phyloP scores from a whole-genome alignment of 2,113 vertebrate genomes.

The Cololabis saira region DNA sequence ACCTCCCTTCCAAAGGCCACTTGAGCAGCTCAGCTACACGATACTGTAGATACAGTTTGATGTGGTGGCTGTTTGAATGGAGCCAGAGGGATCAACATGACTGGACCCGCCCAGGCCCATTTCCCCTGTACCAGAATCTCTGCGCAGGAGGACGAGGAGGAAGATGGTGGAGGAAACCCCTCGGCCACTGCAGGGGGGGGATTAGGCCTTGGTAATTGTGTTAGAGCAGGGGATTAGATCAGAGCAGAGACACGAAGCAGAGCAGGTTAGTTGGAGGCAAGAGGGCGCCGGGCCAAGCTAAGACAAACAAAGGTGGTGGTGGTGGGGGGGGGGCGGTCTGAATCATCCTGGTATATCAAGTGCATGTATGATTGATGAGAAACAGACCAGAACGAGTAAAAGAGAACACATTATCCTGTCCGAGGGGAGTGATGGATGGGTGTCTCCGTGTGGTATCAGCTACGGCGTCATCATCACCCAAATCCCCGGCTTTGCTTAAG shows the following conservation, averaged over 20 bases:
- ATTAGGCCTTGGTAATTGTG: slow-evolving; percentile 70
- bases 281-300: no score
- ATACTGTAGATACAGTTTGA: background rate
- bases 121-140: slow-evolving; percentile 20
- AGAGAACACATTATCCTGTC: background rate
- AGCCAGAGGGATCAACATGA: slow-evolving; percentile 15
- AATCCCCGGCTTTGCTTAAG: no score
- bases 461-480: background rate
- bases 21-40: background rate
- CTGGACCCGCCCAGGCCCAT: background rate
- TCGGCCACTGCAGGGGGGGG: slow-evolving; percentile 32
- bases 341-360: slow-evolving; percentile 4
- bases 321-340: background rate
- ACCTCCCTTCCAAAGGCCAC: slow-evolving; percentile 10
- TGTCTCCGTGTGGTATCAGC: background rate
- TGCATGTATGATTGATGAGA: background rate
- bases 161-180: slow-evolving; percentile 45
- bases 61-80: background rate
- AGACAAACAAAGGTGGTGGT: background rate
- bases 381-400: background rate
- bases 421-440: background rate
- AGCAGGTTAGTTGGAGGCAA: slow-evolving; percentile 20
- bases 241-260: slow-evolving; percentile 30
- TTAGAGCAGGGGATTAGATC: slow-evolving; percentile 73
- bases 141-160: slow-evolving; percentile 23